A percentile compares a stretch with the other conserved stretches of the same genome.
Conservation (phyloP, 2,797 vertebrate species). For the Dicrostonyx torquatus region DNA sequence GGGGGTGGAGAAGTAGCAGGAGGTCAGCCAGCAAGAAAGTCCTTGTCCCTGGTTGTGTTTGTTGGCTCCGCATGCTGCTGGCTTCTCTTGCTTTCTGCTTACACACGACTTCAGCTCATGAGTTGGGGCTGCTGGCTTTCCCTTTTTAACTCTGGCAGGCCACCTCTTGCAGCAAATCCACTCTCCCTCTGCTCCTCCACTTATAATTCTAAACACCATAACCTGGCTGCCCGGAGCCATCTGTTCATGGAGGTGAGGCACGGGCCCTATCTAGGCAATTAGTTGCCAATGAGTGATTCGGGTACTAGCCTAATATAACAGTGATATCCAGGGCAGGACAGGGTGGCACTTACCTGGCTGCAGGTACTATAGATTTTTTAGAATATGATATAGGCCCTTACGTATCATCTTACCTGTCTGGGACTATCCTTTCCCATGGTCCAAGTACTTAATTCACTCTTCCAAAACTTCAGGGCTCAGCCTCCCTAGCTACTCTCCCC, state of each 20-base stretch:
- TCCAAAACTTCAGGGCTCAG: background rate
- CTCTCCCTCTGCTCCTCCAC: background rate
- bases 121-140: background rate
- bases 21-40: background rate
- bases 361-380: background rate
- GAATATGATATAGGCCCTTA: background rate
- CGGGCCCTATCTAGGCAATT: background rate
- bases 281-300: background rate
- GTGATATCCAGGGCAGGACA: too few relatives aligned
- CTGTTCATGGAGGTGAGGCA: background rate
- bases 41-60: background rate
- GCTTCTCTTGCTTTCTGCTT: background rate
- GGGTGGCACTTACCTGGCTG: background rate
- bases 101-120: background rate
- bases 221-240: too few relatives aligned
- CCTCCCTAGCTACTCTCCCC: background rate
- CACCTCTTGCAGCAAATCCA: background rate
- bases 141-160: background rate
- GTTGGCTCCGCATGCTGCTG: background rate
- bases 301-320: background rate
- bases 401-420: background rate
- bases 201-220: background rate
- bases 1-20: background rate
- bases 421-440: background rate
- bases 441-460: background rate